Evolutionary conservation across 2,797 vertebrate species (phyloP).

Genomic region (Nothura maculosa): DNA sequence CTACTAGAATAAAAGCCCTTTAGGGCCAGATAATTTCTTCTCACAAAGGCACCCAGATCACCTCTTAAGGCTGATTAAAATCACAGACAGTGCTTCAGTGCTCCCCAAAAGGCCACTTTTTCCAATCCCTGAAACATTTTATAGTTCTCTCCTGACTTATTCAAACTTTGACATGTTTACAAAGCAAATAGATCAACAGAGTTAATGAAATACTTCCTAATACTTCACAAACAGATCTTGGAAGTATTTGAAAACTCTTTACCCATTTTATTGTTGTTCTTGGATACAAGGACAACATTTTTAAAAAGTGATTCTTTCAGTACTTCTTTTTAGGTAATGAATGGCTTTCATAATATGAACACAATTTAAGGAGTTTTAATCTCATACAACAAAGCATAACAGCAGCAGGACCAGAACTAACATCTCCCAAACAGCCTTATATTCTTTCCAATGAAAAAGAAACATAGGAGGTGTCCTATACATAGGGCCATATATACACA

Average conservation of each 20-base stretch:
- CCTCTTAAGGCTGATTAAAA: neutral
- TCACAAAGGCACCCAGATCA: neutral
- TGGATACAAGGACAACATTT: neutral
- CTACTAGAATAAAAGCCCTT: neutral
- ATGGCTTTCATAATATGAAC: neutral
- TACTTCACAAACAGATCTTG: neutral
- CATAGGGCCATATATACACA: neutral
- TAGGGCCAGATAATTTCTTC: neutral
- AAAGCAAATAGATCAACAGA: neutral
- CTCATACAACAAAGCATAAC: neutral
- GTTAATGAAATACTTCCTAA: neutral
- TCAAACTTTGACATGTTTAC: neutral
- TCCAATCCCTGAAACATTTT: neutral
- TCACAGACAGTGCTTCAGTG: neutral
- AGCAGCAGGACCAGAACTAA: neutral
- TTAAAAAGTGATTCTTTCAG: neutral
- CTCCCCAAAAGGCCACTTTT: neutral
- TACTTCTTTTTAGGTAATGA: neutral
- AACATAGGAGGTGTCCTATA: rapidly evolving
- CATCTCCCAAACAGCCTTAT: neutral
- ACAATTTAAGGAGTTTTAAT: neutral
- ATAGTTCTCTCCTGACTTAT: neutral
- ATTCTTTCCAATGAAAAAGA: neutral
- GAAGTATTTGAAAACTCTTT: neutral
- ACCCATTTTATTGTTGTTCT: neutral